Percentiles rank a stretch among this genome's conserved stretches.
phyloP scores from a whole-genome alignment of 2,888 invertebrate genomes.

The Lagria hirta region DNA sequence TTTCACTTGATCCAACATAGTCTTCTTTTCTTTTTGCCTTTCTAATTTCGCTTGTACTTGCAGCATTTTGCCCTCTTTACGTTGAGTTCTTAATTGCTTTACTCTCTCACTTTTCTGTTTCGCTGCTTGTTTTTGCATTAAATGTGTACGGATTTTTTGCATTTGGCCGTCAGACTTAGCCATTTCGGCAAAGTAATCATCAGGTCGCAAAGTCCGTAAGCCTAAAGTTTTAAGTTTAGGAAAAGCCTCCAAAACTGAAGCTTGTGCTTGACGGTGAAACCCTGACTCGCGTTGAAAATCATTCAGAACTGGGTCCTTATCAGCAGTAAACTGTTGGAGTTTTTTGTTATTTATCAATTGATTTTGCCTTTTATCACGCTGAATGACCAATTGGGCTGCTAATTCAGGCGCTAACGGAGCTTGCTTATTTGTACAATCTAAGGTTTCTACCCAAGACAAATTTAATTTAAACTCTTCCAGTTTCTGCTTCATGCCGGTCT shows the following conservation, averaged over 20 bases:
- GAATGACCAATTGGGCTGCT: constrained; percentile 73
- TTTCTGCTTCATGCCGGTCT: constrained; percentile 69
- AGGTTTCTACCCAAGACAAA: constrained; percentile 81
- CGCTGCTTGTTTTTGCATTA: constrained; percentile 81
- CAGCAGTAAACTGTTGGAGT: constrained; percentile 62
- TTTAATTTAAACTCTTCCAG: constrained; percentile 69
- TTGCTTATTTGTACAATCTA: constrained; percentile 75
- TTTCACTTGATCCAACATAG: constrained; percentile 90
- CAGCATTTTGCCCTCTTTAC: constrained; percentile 90
- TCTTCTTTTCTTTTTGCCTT: constrained; percentile 86
- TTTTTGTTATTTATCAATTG: constrained; percentile 71
- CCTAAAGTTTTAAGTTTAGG: constrained; percentile 73
- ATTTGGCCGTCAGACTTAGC: constrained; percentile 96
- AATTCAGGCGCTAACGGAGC: constrained; percentile 86
- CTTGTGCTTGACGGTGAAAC: constrained; percentile 85
- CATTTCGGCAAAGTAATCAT: constrained; percentile 99
- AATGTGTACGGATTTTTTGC: constrained; percentile 86
- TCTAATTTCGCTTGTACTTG: constrained; percentile 79
- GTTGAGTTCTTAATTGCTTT: constrained; percentile 83
- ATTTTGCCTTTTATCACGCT: constrained; percentile 69
- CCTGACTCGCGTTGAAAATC: constrained; percentile 90
- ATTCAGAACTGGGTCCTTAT: constrained; percentile 79
- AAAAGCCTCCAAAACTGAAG: constrained; percentile 78
- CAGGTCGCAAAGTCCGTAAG: constrained; percentile 80
- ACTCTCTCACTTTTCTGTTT: constrained; percentile 89